Percentiles rank a stretch among this genome's conserved stretches.
phyloP scores from a whole-genome alignment of 2,797 vertebrate species.

The Acanthis flammea region DNA sequence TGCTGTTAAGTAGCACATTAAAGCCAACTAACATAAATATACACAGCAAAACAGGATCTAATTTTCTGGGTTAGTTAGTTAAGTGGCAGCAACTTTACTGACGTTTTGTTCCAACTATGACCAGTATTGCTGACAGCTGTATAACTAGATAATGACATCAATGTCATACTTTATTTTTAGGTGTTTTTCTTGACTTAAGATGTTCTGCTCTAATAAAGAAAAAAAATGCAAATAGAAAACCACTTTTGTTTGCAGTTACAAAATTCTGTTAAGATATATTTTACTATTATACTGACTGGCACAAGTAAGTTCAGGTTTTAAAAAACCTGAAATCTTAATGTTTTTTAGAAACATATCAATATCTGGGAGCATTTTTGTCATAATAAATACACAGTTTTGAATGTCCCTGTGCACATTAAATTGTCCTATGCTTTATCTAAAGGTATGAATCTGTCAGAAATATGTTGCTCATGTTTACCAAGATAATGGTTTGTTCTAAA shows the following conservation, averaged over 20 bases:
- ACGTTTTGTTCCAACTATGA: background rate
- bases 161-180: background rate
- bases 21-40: background rate
- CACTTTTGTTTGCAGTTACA: background rate
- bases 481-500: background rate
- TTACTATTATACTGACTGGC: background rate
- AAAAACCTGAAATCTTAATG: background rate
- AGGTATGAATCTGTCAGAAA: background rate
- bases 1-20: background rate
- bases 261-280: background rate
- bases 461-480: background rate
- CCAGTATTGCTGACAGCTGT: background rate
- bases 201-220: background rate
- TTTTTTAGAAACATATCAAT: background rate
- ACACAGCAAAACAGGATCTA: background rate
- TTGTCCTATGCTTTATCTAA: background rate
- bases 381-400: background rate
- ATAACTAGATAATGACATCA: background rate
- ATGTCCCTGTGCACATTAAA: background rate
- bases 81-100: background rate
- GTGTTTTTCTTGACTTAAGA: background rate
- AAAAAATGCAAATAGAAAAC: background rate
- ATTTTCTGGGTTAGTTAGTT: background rate
- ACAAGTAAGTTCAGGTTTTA: background rate
- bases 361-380: background rate